Base-by-base conservation (phyloP, 2,888 invertebrate species). In the Caenorhabditis sinica region DNA sequence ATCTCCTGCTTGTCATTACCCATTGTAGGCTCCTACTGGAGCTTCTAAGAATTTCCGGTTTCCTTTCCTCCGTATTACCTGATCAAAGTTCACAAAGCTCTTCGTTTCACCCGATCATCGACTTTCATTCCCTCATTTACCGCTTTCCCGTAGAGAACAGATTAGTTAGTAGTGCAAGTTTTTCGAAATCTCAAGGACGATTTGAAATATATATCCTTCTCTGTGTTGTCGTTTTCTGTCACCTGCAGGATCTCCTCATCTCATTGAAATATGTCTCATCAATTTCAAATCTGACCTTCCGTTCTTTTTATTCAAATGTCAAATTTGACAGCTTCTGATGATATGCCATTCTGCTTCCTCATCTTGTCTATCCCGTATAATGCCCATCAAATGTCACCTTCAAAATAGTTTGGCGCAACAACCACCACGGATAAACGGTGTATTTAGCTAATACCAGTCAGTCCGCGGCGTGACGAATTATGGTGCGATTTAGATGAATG, bases 401-500 rank as follows among this genome's bases (percentile, higher is more conserved):
- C 74, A 65, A 45, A 58, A 66, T 63, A 51, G 68, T 68, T 68
- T 66, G 43, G 40, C 40, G 74, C 53, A 74, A 53, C 53, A 30
- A 45, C 45, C 43, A 43, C 11, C 43, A 43, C 15, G 15, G 45
- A 33, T 33, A 20, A 61, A 75, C 56, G 75, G 76, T 77, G 77
- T 71, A 68, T 61, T 66, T 75, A 15, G n/a, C 77, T 71, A 71
- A 79, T 79, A 79, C 79, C 79, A 79, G 71, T 79, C 65, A 77
- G 79, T 51, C 53, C 43, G 56, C 17, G 69, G 56, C 40, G n/a
- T n/a, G 40, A 40, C 43, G 79, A 79, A 72, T 79, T 72, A 79
- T 79, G 79, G 79, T 65, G 79, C 79, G 79, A 79, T 79, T 79
- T 74, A 82, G 81, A 82, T 63, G 74, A 51, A 81, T 81, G 71